A percentile compares a stretch with the other conserved stretches of the same genome.
phyloP scores from a whole-genome alignment of 30 jellyfish, hydroid and myxozoan genomes.

The Mastigias papua region DNA sequence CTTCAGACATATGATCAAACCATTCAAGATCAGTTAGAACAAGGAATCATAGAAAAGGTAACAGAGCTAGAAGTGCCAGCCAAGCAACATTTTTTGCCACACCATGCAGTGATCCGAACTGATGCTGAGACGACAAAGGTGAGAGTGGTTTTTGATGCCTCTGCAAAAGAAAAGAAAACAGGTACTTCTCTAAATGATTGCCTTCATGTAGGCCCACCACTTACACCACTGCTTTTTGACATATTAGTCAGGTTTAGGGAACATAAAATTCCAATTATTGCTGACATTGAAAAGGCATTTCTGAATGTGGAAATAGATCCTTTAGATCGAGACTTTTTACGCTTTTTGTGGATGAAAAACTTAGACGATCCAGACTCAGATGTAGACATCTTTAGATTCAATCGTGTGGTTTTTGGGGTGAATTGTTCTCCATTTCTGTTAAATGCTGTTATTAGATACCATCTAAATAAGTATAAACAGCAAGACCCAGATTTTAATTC shows the following conservation, averaged over 20 bases:
- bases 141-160: slow-evolving; percentile 32
- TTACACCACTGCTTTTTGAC: slow-evolving; percentile 9
- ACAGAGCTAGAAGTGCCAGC: neutral
- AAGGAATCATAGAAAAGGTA: slow-evolving; percentile 28
- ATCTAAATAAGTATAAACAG: too few species aligned
- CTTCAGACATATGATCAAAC: slow-evolving; percentile 1
- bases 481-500: too few species aligned
- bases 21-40: neutral
- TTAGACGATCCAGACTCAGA: too few species aligned
- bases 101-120: slow-evolving; percentile 25
- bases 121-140: slow-evolving; percentile 14
- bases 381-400: too few species aligned
- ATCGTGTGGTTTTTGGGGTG: too few species aligned
- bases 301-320: too few species aligned
- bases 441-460: too few species aligned
- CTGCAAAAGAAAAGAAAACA: slow-evolving; percentile 11
- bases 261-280: neutral
- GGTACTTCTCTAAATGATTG: slow-evolving; percentile 4
- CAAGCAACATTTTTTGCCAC: neutral
- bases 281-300: too few species aligned
- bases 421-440: too few species aligned
- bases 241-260: neutral
- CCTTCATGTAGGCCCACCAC: slow-evolving; percentile 16
- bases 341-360: too few species aligned
- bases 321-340: too few species aligned